A percentile compares a stretch with the other conserved stretches of the same genome.
Evolutionary conservation across 2,113 vertebrate genomes (phyloP).

Genomic region (Uria lomvia): DNA sequence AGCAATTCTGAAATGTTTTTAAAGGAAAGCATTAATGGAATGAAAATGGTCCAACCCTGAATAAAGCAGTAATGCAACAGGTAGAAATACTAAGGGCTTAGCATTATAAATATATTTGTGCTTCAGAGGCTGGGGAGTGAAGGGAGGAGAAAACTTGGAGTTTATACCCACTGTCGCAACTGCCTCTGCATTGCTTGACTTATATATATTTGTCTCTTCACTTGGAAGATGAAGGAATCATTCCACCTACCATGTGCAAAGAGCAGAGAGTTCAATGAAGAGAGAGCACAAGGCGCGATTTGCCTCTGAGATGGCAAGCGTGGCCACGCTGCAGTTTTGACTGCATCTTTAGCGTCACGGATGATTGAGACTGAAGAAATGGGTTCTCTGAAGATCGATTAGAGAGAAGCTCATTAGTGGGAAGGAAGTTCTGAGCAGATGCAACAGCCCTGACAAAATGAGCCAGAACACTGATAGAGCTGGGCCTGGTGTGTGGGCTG

Average conservation of each 20-base stretch:
- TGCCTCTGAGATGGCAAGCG: not conserved
- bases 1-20: slow-evolving; percentile 1
- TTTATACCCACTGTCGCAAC: not conserved
- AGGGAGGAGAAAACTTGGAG: not conserved
- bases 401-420: slow-evolving; percentile 24
- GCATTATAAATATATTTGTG: not conserved
- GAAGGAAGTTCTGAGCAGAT: slow-evolving; percentile 50
- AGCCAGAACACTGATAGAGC: slow-evolving; percentile 42
- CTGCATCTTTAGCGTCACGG: not conserved
- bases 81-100: not conserved
- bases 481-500: slow-evolving; percentile 22
- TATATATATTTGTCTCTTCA: not conserved
- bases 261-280: not conserved
- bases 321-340: not conserved
- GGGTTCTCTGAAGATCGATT: slow-evolving; percentile 21
- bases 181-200: not conserved
- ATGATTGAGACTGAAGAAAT: not conserved
- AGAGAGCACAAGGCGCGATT: not conserved
- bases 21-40: slow-evolving; percentile 15
- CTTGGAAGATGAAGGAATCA: not conserved
- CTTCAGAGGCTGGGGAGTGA: not conserved
- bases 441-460: slow-evolving; percentile 33
- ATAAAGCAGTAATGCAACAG: not conserved
- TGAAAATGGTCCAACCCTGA: not conserved
- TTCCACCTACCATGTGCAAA: not conserved